These are phyloP conservation scores for Xylocampa areola DNA, from an alignment of 2,888 invertebrate genomes.

Conservation along the genomic window DNA sequence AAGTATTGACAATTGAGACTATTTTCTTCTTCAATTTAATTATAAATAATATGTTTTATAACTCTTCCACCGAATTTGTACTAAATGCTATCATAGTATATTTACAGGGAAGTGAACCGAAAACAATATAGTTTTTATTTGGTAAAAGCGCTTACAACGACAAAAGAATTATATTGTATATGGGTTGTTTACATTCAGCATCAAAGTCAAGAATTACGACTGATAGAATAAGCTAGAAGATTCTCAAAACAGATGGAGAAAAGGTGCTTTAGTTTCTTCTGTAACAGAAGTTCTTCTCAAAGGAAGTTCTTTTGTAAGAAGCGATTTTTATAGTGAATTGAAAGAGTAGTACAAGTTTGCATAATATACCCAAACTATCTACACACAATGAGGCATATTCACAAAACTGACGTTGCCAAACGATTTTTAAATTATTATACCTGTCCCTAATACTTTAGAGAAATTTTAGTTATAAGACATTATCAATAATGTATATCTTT, in stretches of 20 bases:
- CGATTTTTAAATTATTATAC: too few relatives aligned
- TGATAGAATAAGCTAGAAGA: slow-evolving; percentile 11
- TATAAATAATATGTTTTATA: slow-evolving; percentile 68
- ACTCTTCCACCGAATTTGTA: slow-evolving; percentile 86
- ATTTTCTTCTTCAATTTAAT: slow-evolving; percentile 60
- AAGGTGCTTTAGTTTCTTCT: slow-evolving; percentile 3
- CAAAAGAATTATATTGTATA: slow-evolving; percentile 49
- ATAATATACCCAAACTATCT: too few relatives aligned
- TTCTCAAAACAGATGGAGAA: neutral
- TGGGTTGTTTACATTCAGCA: slow-evolving; percentile 39
- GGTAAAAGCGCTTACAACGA: slow-evolving; percentile 82
- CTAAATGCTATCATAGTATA: slow-evolving; percentile 83
- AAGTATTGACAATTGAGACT: slow-evolving; percentile 62
- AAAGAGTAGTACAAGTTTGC: too few relatives aligned
- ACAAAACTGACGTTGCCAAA: too few relatives aligned
- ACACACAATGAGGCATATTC: too few relatives aligned
- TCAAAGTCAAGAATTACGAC: neutral
- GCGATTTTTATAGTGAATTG: too few relatives aligned
- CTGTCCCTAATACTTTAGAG: too few relatives aligned
- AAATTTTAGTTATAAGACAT: too few relatives aligned
- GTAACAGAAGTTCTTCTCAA: neutral
- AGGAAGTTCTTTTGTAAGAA: too few relatives aligned
- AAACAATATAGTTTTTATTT: slow-evolving; percentile 77
- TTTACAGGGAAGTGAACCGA: slow-evolving; percentile 79
- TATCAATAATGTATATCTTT: neutral